Base-by-base conservation (phyloP, 2,888 invertebrate species). In the Drosophila helvetica region DNA sequence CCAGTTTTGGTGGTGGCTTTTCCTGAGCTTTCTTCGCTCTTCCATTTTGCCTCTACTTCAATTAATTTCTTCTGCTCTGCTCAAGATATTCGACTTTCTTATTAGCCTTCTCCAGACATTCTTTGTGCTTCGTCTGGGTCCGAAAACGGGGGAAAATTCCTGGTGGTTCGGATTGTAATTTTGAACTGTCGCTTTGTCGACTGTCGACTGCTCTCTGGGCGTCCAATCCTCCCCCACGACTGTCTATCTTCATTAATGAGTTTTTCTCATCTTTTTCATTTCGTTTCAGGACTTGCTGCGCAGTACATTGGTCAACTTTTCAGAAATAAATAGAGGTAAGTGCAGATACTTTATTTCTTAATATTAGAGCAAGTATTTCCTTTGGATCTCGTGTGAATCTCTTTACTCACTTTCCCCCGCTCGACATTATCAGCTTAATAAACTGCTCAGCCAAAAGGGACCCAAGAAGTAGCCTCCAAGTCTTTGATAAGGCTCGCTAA, bases 31-130 rank as follows among this genome's bases (percentile, higher is more conserved):
- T 27, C 33, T 65, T 63, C 42, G 47, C 54, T 71, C 46, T 61
- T 64, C 19, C 42, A 10, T 43, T 50, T 50, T 43, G 17, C 19
- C 17, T 25, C 47, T 59, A 58, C 43, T 79, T 83, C 81, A 79
- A 84, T 88, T 86, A 84, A 86, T 84, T 76, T 79, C 78, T 74
- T 86, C 42, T 71, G 73, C 70, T 86, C 42, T 71, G 73, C 70
- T 73, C 54, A 74, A 77, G 63, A 86, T 78, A 78, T 80, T 74
- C 66, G 53, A 70, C 66, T 75, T 71, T 74, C 69, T 76, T 81
- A 78, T 84, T 79, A 86, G 81, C 76, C 55, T 61, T 68, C 69
- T 71, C 57, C 67, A 51, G 66, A 68, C 59, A 64, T 50, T 66
- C 70, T 68, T 61, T 62, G 42, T 56, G 45, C 50, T 51, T 38